Evolutionary conservation across 2,797 vertebrate species (phyloP).

Genomic region (Sandelia bainsii): DNA sequence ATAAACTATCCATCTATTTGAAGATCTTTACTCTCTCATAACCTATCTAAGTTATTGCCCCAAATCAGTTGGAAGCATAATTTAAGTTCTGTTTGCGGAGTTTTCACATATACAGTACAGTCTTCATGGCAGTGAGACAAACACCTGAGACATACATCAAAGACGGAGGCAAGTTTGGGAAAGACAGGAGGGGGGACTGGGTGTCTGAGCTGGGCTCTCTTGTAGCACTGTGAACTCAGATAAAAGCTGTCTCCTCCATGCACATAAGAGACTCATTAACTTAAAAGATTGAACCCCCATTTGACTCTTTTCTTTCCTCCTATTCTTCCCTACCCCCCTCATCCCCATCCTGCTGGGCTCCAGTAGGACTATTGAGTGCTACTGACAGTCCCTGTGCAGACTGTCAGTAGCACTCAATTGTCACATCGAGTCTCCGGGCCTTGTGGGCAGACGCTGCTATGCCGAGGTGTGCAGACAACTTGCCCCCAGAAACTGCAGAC

Average conservation of each 20-base stretch:
- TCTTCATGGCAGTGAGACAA: constrained; percentile 10
- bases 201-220: constrained; percentile 60
- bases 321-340: background rate
- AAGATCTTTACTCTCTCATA: too few relatives aligned
- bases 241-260: constrained; percentile 78
- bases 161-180: constrained; percentile 53
- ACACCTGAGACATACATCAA: constrained; percentile 78
- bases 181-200: constrained; percentile 18
- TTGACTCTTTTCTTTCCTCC: constrained; percentile 47
- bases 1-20: too few relatives aligned
- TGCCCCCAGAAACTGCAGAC: constrained; percentile 36
- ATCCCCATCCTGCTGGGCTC: constrained; percentile 73
- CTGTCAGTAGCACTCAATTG: constrained; percentile 82
- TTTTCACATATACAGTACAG: background rate
- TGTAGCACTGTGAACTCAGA: constrained; percentile 62
- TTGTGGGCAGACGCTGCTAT: constrained; percentile 74
- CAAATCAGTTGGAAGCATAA: background rate
- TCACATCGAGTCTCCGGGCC: constrained; percentile 79
- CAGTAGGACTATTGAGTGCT: too few relatives aligned
- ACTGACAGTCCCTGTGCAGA: constrained; percentile 73
- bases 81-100: background rate
- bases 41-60: background rate
- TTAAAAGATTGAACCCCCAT: constrained; percentile 54
- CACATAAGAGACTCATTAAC: constrained; percentile 73
- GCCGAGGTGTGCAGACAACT: constrained; percentile 63